phyloP scores from a whole-genome alignment of 2,888 invertebrate species.

The Mythimna albipuncta region DNA sequence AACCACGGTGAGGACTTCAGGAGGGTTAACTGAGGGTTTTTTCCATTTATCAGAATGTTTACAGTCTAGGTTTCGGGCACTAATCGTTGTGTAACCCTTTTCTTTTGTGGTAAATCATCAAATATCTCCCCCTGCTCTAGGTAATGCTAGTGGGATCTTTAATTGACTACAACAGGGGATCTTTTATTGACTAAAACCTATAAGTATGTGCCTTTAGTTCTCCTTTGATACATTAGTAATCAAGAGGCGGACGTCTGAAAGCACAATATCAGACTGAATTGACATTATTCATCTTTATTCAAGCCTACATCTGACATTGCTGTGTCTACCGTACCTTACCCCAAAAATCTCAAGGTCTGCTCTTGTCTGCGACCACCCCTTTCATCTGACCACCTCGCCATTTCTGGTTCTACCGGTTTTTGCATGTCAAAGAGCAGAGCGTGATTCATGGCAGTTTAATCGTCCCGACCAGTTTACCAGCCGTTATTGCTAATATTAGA shows the following conservation, averaged over 20 bases:
- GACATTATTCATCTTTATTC: constrained; percentile 4
- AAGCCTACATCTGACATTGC: constrained; percentile 14
- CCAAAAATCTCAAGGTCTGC: constrained; percentile 38
- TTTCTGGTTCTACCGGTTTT: constrained; percentile 37
- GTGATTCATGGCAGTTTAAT: constrained; percentile 31
- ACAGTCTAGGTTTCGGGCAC: background rate
- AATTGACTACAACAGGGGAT: too few species aligned
- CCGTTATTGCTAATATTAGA: constrained; percentile 40
- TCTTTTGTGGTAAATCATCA: too few species aligned
- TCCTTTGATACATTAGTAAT: background rate
- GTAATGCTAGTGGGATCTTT: too few species aligned
- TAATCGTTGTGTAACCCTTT: background rate
- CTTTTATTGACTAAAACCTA: too few species aligned
- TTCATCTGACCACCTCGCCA: constrained; percentile 7
- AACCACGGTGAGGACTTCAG: background rate
- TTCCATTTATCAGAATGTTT: background rate
- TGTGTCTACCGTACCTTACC: background rate
- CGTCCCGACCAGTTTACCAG: constrained; percentile 15
- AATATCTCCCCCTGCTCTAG: too few species aligned
- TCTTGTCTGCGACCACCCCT: constrained; percentile 10
- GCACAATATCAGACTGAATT: background rate
- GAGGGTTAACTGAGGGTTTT: constrained; percentile 12
- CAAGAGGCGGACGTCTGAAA: background rate
- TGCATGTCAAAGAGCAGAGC: constrained; percentile 7
- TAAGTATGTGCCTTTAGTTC: too few species aligned